Evolutionary conservation across 2,113 vertebrate genomes (phyloP).

Genomic region (Passer montanus): DNA sequence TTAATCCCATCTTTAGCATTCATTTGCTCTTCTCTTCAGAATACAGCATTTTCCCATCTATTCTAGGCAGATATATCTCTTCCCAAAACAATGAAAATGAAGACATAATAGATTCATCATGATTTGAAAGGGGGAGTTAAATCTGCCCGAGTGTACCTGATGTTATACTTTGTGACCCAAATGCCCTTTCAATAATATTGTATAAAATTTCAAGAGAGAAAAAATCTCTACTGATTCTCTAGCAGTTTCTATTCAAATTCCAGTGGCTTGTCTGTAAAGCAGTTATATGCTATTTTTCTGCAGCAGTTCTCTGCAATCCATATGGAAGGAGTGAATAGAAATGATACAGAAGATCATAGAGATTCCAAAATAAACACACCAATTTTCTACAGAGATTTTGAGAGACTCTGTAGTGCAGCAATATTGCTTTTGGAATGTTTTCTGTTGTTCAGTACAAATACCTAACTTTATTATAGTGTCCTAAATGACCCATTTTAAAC

Average conservation of each 20-base stretch:
- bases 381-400: conserved; percentile 43
- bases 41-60: neutral
- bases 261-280: neutral
- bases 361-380: conserved; percentile 29
- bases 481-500: neutral
- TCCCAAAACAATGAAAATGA: neutral
- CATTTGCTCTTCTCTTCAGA: neutral
- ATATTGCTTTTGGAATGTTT: neutral
- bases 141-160: neutral
- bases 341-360: conserved; percentile 6
- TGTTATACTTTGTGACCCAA: neutral
- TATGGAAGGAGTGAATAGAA: conserved; percentile 14
- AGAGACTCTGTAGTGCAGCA: neutral
- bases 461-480: neutral
- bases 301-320: conserved; percentile 14
- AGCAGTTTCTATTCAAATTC: conserved; percentile 1
- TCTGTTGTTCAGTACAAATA: neutral
- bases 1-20: neutral
- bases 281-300: conserved; percentile 29
- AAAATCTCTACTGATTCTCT: conserved; percentile 3
- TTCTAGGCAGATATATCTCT: neutral
- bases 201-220: conserved; percentile 10
- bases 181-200: neutral
- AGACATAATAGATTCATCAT: neutral
- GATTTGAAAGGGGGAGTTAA: neutral